These are phyloP conservation scores for Steinernema feltiae DNA, from an alignment of 1,140 invertebrate species.

Conservation along the genomic window DNA sequence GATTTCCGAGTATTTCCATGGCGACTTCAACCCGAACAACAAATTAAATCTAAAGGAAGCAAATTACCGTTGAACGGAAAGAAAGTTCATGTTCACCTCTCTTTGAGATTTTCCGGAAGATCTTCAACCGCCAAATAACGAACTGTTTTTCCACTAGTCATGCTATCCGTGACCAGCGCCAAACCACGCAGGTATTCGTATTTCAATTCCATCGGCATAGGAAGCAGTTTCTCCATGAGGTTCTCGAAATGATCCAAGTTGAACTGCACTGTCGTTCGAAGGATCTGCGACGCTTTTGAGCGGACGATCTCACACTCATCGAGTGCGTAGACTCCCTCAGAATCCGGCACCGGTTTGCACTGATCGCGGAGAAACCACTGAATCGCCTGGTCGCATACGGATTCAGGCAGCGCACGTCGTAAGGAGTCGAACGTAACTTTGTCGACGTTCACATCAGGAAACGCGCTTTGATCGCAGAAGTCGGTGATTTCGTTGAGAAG, in stretches of 20 bases:
- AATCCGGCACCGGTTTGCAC: neutral
- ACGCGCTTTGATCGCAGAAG: neutral
- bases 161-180: neutral
- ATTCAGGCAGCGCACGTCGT: neutral
- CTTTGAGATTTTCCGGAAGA: neutral
- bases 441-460: neutral
- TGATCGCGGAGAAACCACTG: neutral
- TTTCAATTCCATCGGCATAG: neutral
- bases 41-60: neutral
- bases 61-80: neutral
- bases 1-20: neutral
- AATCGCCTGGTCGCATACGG: neutral
- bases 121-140: neutral
- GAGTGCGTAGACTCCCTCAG: neutral
- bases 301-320: neutral
- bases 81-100: neutral
- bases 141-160: neutral
- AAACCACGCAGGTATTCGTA: neutral
- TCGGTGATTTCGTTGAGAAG: neutral
- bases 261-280: neutral
- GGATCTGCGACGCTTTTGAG: slow-evolving; percentile 1
- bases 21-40: neutral
- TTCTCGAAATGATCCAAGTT: neutral
- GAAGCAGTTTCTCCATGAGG: neutral
- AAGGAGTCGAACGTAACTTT: neutral